Percentiles rank a stretch among this genome's conserved stretches.
phyloP scores from a whole-genome alignment of 2,888 invertebrate genomes.

The Drosophila basisetae region DNA sequence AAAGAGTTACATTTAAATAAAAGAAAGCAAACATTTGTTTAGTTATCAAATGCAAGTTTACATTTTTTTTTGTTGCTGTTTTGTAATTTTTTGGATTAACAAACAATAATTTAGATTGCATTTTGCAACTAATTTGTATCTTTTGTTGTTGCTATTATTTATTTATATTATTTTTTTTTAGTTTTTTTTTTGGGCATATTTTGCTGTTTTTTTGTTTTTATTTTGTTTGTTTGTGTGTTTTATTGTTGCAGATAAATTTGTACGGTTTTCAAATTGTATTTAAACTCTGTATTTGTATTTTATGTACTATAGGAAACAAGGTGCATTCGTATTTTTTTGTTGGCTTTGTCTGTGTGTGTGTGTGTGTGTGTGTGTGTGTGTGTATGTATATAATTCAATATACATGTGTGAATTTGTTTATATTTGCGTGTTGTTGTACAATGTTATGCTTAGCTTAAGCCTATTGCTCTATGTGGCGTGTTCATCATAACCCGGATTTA shows the following conservation, averaged over 20 bases:
- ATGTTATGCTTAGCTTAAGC: slow-evolving; percentile 36
- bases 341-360: slow-evolving; percentile 46
- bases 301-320: slow-evolving; percentile 75
- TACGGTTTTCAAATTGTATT: slow-evolving; percentile 72
- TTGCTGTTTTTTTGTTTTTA: slow-evolving; percentile 38
- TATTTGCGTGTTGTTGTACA: slow-evolving; percentile 40
- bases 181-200: slow-evolving; percentile 21
- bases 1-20: slow-evolving; percentile 20
- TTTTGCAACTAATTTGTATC: slow-evolving; percentile 16
- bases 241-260: slow-evolving; percentile 72
- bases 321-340: slow-evolving; percentile 60
- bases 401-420: slow-evolving; percentile 21
- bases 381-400: slow-evolving; percentile 35
- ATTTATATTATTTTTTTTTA: slow-evolving; percentile 6
- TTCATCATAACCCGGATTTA: slow-evolving; percentile 24
- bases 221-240: slow-evolving; percentile 32
- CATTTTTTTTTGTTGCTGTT: slow-evolving; percentile 18
- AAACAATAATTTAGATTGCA: slow-evolving; percentile 53
- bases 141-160: slow-evolving; percentile 7
- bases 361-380: slow-evolving; percentile 40
- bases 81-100: slow-evolving; percentile 31
- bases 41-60: slow-evolving; percentile 45
- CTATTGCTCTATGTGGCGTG: slow-evolving; percentile 43
- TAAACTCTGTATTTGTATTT: slow-evolving; percentile 42
- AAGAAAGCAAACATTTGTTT: slow-evolving; percentile 28